Conservation (phyloP, 2,113 vertebrate genomes). For the Gallinago media region DNA sequence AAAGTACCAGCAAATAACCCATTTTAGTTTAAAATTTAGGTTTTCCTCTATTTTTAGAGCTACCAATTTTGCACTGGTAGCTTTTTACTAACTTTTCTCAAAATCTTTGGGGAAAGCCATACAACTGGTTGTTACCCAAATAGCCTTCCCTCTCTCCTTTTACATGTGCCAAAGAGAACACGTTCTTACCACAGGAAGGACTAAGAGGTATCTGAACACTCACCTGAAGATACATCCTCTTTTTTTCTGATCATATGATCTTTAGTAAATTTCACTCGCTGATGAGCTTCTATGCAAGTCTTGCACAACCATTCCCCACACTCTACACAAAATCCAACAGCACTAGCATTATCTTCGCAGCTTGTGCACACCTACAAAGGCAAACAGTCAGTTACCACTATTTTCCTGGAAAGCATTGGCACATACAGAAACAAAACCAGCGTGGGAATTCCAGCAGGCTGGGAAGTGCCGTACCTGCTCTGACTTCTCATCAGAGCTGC, state of each 20-base stretch:
- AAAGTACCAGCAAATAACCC: not conserved
- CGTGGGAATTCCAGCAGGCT: not conserved
- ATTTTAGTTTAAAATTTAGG: not conserved
- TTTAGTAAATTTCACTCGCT: slow-evolving; percentile 98
- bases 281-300: slow-evolving; percentile 98
- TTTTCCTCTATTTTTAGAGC: not conserved
- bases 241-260: slow-evolving; percentile 98
- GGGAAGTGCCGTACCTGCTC: slow-evolving; percentile 83
- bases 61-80: not conserved
- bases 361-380: slow-evolving; percentile 92
- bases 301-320: slow-evolving; percentile 98
- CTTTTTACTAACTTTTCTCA: not conserved
- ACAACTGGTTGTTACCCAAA: not conserved
- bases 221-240: slow-evolving; percentile 93
- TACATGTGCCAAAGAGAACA: rapidly evolving
- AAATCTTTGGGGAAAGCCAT: not conserved
- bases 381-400: not conserved
- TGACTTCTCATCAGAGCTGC: slow-evolving; percentile 91
- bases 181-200: not conserved
- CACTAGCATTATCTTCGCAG: slow-evolving; percentile 96
- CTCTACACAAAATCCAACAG: slow-evolving; percentile 95
- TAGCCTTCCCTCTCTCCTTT: not conserved
- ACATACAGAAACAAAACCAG: rapidly evolving
- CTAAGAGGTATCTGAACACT: not conserved
- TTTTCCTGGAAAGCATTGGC: not conserved